Evolutionary conservation across 2,113 vertebrate species (phyloP).

Genomic region (Lepidothrix coronata): DNA sequence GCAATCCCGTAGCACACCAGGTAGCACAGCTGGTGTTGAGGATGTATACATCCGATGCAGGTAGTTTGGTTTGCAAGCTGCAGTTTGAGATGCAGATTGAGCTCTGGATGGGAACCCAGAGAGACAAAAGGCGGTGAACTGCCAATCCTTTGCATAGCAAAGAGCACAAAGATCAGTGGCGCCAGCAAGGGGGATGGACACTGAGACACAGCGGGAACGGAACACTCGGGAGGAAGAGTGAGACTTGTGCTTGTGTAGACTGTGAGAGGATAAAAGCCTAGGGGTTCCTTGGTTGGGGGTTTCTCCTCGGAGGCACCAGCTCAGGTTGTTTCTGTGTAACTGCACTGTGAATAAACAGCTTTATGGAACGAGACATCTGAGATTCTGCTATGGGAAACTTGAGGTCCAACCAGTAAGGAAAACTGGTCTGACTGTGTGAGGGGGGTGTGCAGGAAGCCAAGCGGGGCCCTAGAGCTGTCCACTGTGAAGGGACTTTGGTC

Average conservation of each 20-base stretch:
- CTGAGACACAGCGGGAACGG: neutral
- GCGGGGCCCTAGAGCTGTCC: neutral
- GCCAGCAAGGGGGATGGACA: neutral
- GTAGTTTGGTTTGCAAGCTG: neutral
- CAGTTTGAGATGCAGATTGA: neutral
- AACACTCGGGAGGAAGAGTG: neutral
- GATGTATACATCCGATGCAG: neutral
- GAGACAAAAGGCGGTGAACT: accelerated
- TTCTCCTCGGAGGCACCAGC: neutral
- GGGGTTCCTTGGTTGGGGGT: neutral
- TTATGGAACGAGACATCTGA: neutral
- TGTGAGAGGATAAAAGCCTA: neutral
- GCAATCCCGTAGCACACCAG: neutral
- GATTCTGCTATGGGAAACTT: neutral
- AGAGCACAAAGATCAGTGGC: neutral
- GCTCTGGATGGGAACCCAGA: neutral
- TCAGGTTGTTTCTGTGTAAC: neutral
- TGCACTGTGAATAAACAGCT: neutral
- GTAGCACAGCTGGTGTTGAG: neutral
- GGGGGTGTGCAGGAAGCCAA: neutral
- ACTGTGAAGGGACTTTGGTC: neutral
- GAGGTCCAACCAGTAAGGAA: neutral
- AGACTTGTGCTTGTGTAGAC: too few relatives aligned
- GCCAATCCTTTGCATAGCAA: neutral
- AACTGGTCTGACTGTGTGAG: neutral